Evolutionary conservation across 2,113 vertebrate species (phyloP), one percentile per base, ranked within the genome.

Genomic region (Triplophysa tibetana): DNA sequence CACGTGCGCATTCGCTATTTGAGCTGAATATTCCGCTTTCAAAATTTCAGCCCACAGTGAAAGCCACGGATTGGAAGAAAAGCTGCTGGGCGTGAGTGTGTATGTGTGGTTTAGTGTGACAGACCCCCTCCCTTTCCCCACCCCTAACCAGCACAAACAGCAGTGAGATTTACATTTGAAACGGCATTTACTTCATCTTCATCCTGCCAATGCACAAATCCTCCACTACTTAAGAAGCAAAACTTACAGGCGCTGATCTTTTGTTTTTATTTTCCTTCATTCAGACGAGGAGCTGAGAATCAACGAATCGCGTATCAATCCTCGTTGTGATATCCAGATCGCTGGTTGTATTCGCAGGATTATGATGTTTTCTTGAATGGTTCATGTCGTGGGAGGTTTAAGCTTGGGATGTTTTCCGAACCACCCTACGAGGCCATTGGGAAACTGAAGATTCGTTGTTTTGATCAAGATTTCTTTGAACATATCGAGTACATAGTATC

Each of bases 61-160:
- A 70, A 24, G 73, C 60, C 50, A n/a, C 21, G 19, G 78, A 80
- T 77, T 77, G 68, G 68, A 56, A 38, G 60, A 78, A 33, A 72
- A 21, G 75, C 58, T 33, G 52, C 16, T 73, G 43, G 45, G 60
- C 29, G 79, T 66, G 73, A 21, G 63, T 64, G 21, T 78, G 82
- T 60, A 58, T 70, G 19, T n/a, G 54, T 24, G 56, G 45, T n/a
- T 62, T 14, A 4, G 24, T 38, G 60, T 10, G 17, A 48, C 70
- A 45, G 61, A 70, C 72, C 61, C 67, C 77, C 75, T 75, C 61
- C 73, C 65, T 60, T 41, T 58, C 61, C 12, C 50, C 64, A 60
- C 41, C 21, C 52, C 52, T 60, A 12, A 48, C 58, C 70, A 75
- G 72, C 41, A 45, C 70, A 67, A 70, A 77, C 83, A 78, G 38